Evolutionary conservation across 2,113 vertebrate genomes (phyloP), one percentile per base, ranked within the genome.

Genomic region (Chaetodon trifascialis): DNA sequence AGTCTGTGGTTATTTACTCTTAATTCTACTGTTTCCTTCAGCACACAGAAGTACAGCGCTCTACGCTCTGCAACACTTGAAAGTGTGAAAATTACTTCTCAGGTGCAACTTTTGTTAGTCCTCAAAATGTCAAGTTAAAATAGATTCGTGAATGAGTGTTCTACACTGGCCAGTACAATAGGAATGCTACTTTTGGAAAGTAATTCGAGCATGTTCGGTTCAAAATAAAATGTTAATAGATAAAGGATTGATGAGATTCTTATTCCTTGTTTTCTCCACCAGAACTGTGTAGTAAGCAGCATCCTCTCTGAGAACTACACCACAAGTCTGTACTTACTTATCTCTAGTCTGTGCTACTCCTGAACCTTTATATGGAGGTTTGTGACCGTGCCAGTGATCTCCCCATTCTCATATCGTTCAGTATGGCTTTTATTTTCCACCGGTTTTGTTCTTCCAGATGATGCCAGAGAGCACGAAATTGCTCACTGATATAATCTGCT

Each of bases 391-490:
- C 15, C 36, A 2, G 21, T 83, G 78, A 87, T 87, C 87, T 88
- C 80, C 73, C 83, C 67, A 47, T 76, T 77, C 67, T 84, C 76
- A 81, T 81, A 76, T 80, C 11, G 62, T 86, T 80, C 64, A 89
- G 82, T 84, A 84, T 56, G 76, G 70, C 82, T 92, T 89, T 85
- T 86, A 83, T 89, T 82, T 90, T 89, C 73, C 62, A 6, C 84
- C 76, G 63, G 51, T 85, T 86, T 84, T 84, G 69, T 84, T 74
- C 82, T 84, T 88, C 73, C 52, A 76, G 25, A 78, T 88, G 55
- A 79, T 90, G 78, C 73, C 23, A 76, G 55, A 66, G 67, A 88
- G 81, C 86, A 84, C 76, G n/a, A 76, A 92, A 93, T 92, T 92
- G 86, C 86, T 60, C 30, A 52, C 79, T 80, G 83, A 93, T 90